Evolutionary conservation across 2,888 invertebrate species (phyloP).

Genomic region (Meghimatium bilineatum): DNA sequence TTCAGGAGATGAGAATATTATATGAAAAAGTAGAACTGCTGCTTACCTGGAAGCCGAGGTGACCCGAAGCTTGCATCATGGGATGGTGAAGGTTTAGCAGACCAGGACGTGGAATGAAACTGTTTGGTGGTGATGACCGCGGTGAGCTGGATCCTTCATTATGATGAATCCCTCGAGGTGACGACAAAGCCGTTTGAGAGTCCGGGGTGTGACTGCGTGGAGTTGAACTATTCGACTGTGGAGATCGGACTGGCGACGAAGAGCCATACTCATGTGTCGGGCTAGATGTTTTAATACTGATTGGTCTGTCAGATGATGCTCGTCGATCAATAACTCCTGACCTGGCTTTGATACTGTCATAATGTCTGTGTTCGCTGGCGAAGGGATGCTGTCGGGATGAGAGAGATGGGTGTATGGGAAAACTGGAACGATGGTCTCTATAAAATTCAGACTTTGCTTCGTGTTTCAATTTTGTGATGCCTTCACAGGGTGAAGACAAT

Average conservation of each 20-base stretch:
- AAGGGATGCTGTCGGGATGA: neutral
- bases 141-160: neutral
- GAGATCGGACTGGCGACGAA: slow-evolving; percentile 15
- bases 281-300: slow-evolving; percentile 14
- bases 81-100: slow-evolving; percentile 31
- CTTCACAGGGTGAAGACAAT: neutral
- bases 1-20: no score
- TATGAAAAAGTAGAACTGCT: no score
- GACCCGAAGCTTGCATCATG: slow-evolving; percentile 33
- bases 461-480: neutral
- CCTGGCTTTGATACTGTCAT: neutral
- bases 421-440: neutral
- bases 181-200: slow-evolving; percentile 17
- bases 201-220: slow-evolving; percentile 34
- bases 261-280: neutral
- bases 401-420: neutral
- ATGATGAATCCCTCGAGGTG: neutral
- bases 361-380: neutral
- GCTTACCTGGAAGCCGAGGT: slow-evolving; percentile 36
- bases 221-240: slow-evolving; percentile 28
- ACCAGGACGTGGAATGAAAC: slow-evolving; percentile 32
- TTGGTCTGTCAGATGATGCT: neutral
- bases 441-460: neutral
- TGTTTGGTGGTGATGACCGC: slow-evolving; percentile 7
- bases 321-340: neutral